Base-by-base conservation (phyloP, 2,113 vertebrate species). In the Ellobius talpinus region DNA sequence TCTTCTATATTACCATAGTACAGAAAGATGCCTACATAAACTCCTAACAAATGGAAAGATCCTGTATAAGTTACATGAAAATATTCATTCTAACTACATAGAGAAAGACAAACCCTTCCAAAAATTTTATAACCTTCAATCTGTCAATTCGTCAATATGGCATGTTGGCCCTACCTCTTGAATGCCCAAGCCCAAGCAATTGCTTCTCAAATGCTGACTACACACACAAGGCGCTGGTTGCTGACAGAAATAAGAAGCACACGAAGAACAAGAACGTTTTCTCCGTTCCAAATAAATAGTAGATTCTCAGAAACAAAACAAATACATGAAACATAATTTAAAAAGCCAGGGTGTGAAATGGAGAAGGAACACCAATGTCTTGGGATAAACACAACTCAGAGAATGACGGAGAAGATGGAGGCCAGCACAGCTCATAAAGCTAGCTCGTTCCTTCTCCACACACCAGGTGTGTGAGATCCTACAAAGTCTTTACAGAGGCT, bases 271-370 rank as follows among this genome's bases (percentile, higher is more conserved):
- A 66, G 52, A 3, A 65, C 1, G 26, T 66, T 79, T 65, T 91
- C 58, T 87, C 58, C 7, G 52, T 33, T 16, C 39, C 42, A 63
- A 95, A 50, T 36, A 52, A 79, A 93, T 2, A 52, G 14, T 26
- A 55, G 76, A 82, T 29, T 78, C 84, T 79, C 52, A 85, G 47
- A 90, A 93, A 78, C 65, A 94, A 96, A 90, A 68, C 70, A 89
- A 87, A 58, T 24, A 58, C 0, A 47, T 76, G 26, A 66, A 86
- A 72, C 63, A 74, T 10, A 93, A 85, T 42, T 23, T 94, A 68
- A 21, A 21, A 63, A 23, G 63, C 9, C 14, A 93, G 55, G 68
- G 45, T 12, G 6, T 3, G 72, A 89, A 36, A 29, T 16, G 73
- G 52, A 65, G 24, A n/a, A 90, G 63, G 50, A 92, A 36, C 13